These are phyloP conservation scores for Sphinx pinastri DNA, from an alignment of 2,888 invertebrate species.

Conservation along the genomic window DNA sequence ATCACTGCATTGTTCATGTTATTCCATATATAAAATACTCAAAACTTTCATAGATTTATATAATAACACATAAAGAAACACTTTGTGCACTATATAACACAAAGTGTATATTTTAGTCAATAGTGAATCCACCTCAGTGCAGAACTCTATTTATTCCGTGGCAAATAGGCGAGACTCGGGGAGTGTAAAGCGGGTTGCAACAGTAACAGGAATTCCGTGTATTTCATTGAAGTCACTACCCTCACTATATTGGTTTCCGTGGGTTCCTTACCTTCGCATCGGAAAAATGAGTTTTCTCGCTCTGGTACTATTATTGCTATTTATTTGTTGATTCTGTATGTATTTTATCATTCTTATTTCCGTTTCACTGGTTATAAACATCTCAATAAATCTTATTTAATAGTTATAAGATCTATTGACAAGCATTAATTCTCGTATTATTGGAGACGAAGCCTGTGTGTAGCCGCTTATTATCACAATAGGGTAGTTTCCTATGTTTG, in stretches of 20 bases:
- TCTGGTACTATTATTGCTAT: conserved; percentile 2
- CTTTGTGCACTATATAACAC: background rate
- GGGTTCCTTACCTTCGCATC: conserved; percentile 26
- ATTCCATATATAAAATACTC: background rate
- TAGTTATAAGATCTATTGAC: too few relatives aligned
- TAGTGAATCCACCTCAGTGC: background rate
- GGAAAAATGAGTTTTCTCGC: conserved; percentile 33
- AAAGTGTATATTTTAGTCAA: conserved; percentile 1
- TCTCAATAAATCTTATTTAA: too few relatives aligned
- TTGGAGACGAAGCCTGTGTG: too few relatives aligned
- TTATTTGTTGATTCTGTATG: background rate
- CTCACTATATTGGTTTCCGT: conserved; percentile 32
- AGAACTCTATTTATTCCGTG: conserved; percentile 28
- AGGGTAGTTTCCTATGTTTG: too few relatives aligned
- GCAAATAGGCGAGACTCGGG: conserved; percentile 18
- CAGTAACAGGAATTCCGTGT: conserved; percentile 34
- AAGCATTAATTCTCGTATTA: too few relatives aligned
- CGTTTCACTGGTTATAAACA: too few relatives aligned
- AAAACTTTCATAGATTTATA: background rate
- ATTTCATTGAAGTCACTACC: conserved; percentile 31
- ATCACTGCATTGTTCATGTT: too few relatives aligned
- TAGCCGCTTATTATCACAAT: too few relatives aligned
- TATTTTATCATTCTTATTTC: background rate
- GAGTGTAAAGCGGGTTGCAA: conserved; percentile 24
- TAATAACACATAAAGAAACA: background rate